Base-by-base conservation (phyloP, 1,140 invertebrate genomes). In the Sesamia nonagrioides region DNA sequence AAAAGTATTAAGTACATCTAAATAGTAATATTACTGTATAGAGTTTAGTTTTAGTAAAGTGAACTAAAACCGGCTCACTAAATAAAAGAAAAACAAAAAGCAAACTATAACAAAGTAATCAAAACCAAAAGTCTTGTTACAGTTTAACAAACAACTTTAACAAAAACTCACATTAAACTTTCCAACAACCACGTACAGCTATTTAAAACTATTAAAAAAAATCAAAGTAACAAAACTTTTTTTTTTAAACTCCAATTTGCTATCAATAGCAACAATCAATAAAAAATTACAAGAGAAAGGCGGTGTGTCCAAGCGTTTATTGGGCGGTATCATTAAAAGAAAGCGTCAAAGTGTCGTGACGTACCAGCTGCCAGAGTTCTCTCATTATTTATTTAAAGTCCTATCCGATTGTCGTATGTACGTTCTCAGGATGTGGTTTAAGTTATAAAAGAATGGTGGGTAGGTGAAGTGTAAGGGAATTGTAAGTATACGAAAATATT, bases 371-470 rank as follows among this genome's bases (percentile, higher is more conserved):
- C 76, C 37, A 77, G 37, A 18, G 82, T 92, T 93, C 89, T 85
- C 91, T 91, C 86, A 91, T 93, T 88, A 91, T 91, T 91, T 91
- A 92, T 93, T 93, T 93, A 93, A 90, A 86, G 80, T 87, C 82
- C 77, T 84, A 91, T 91, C 85, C 88, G 89, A 90, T 93, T 89
- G 89, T 89, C 87, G 84, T 88, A 84, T 86, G 88, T 90, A 83
- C 84, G 73, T 63, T 82, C 58, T 74, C 80, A 76, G 74, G 73
- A 61, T 60, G 35, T 61, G 68, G 79, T 72, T 15, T 77, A 87
- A 85, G 73, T 82, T 35, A 76, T 21, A 40, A 52, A 66, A 61
- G 78, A 13, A 58, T 72, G 11, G 71, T 77, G 45, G 17, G 27
- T 40, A 42, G 11, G 8, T 7, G 27, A 3, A 1, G 27, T 27